Evolutionary conservation across 2,113 vertebrate species (phyloP).

Genomic region (Proterorhinus semilunaris): DNA sequence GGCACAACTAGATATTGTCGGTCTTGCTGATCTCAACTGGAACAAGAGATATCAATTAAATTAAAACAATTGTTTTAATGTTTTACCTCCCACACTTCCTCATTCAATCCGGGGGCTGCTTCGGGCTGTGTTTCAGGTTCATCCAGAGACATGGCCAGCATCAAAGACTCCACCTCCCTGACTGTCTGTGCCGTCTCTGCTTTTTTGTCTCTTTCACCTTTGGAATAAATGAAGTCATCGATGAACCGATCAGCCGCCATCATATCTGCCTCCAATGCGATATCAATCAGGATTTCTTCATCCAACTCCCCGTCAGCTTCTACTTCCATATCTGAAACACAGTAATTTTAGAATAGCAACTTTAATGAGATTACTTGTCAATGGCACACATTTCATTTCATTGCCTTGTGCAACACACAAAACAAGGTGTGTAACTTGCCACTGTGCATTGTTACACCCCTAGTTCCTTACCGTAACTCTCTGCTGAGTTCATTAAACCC

Average conservation of each 20-base stretch:
- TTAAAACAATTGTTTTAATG: not conserved
- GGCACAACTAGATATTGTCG: not conserved
- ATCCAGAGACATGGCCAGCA: conserved; percentile 82
- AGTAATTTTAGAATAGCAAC: not conserved
- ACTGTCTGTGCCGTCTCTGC: conserved; percentile 40
- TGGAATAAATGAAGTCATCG: conserved; percentile 72
- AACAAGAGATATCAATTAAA: no score
- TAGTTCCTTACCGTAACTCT: conserved; percentile 70
- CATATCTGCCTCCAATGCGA: conserved; percentile 86
- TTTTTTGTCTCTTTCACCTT: conserved; percentile 15
- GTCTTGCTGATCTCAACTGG: no score
- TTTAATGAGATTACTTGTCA: not conserved
- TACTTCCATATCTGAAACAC: conserved; percentile 24
- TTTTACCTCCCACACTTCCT: conserved; percentile 62
- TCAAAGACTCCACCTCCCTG: conserved; percentile 56
- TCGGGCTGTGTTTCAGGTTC: conserved; percentile 38
- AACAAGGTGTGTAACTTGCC: no score
- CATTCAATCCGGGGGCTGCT: conserved; percentile 24
- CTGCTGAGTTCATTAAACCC: conserved; percentile 51
- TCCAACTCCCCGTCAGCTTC: conserved; percentile 59
- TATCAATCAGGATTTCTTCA: conserved; percentile 77
- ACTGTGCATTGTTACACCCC: not conserved
- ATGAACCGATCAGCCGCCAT: conserved; percentile 87
- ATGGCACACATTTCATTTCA: not conserved
- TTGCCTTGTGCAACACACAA: not conserved